Conservation (phyloP, 2,113 vertebrate genomes). For the Rhinoderma darwinii region DNA sequence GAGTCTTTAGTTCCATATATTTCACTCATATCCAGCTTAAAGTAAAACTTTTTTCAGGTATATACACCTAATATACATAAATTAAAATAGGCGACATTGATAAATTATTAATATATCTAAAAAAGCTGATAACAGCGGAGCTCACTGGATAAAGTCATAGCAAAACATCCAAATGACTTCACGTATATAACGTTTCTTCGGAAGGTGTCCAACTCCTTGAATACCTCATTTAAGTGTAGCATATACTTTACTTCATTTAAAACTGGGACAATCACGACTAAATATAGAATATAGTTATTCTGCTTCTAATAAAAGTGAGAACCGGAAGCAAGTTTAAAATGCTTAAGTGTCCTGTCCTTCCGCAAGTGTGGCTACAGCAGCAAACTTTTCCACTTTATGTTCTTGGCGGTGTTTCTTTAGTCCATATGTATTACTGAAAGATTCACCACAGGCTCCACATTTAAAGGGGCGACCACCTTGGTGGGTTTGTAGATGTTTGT, state of each 20-base stretch:
- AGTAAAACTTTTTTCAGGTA: neutral
- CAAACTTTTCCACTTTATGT: conserved; percentile 66
- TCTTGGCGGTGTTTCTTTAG: conserved; percentile 74
- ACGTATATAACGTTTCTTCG: neutral
- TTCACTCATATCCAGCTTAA: neutral
- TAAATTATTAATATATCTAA: neutral
- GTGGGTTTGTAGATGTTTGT: conserved; percentile 72
- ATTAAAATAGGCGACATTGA: neutral
- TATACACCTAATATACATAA: neutral
- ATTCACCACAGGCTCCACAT: conserved; percentile 73
- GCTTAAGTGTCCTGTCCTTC: conserved; percentile 38
- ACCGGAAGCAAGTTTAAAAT: neutral
- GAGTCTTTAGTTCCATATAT: neutral
- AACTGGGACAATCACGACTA: neutral
- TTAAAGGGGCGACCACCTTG: conserved; percentile 72
- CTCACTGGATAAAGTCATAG: neutral
- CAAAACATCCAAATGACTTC: neutral
- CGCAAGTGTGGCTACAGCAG: conserved; percentile 36
- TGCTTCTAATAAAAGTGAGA: neutral
- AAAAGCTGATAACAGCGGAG: neutral
- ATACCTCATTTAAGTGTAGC: neutral
- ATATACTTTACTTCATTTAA: conserved; percentile 2
- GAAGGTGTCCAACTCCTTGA: neutral
- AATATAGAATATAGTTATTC: neutral
- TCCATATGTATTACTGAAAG: conserved; percentile 71